Evolutionary conservation across 2,113 vertebrate species (phyloP).

Genomic region (Globicephala melas): DNA sequence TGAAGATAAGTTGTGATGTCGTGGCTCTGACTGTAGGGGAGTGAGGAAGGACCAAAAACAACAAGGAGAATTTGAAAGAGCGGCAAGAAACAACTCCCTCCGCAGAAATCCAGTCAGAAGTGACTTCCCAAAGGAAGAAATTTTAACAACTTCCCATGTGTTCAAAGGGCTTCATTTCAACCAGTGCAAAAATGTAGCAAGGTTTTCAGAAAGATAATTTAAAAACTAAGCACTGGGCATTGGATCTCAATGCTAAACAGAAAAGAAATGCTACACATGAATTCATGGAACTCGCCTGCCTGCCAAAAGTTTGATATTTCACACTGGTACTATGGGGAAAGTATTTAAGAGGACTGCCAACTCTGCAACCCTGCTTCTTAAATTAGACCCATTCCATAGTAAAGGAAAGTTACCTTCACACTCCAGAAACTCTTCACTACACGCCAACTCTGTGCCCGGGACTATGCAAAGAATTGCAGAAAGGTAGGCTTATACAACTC

Average conservation of each 20-base stretch:
- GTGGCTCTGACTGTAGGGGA: neutral
- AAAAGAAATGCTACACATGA: constrained; percentile 51
- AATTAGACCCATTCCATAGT: constrained; percentile 54
- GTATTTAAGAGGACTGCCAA: constrained; percentile 50
- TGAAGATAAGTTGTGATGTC: neutral
- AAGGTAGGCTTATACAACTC: neutral
- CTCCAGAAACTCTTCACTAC: neutral
- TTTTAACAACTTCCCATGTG: constrained; percentile 4
- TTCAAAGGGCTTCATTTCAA: constrained; percentile 52
- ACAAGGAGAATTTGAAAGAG: neutral
- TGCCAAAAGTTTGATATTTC: constrained; percentile 68
- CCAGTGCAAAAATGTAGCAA: constrained; percentile 30
- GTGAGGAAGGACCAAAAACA: neutral
- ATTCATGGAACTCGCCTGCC: constrained; percentile 40
- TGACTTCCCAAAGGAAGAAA: constrained; percentile 17
- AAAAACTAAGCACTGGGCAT: constrained; percentile 29
- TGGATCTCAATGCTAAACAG: constrained; percentile 51
- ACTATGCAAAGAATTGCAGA: neutral
- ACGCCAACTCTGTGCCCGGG: neutral
- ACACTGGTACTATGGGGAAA: constrained; percentile 43
- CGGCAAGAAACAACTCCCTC: neutral
- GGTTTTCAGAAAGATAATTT: constrained; percentile 55
- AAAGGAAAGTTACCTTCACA: constrained; percentile 23
- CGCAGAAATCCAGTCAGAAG: neutral
- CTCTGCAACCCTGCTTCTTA: constrained; percentile 39